A percentile compares a stretch with the other conserved stretches of the same genome.
phyloP scores from a whole-genome alignment of 2,113 vertebrate genomes.

The Gasterosteus aculeatus region DNA sequence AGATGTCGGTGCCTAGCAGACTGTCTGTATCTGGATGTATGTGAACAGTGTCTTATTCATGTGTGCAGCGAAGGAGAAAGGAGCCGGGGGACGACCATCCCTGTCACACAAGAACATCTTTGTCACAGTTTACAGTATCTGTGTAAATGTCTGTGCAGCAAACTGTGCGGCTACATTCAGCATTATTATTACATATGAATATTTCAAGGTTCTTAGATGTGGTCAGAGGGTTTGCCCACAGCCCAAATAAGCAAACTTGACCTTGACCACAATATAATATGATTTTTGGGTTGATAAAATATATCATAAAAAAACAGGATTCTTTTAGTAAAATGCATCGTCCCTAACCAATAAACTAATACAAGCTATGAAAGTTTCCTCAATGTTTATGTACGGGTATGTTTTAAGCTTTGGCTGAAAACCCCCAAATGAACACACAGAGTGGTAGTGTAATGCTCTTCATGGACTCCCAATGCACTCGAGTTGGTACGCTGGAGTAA shows the following conservation, averaged over 20 bases:
- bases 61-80: slow-evolving; percentile 34
- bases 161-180: neutral
- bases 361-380: neutral
- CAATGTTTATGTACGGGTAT: neutral
- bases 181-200: neutral
- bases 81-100: slow-evolving; percentile 30
- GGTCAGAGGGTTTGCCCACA: neutral
- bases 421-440: neutral
- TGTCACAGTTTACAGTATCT: slow-evolving; percentile 27
- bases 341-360: no score
- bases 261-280: neutral
- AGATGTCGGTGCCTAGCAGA: neutral
- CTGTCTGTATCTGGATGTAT: slow-evolving; percentile 1
- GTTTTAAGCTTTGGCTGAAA: neutral
- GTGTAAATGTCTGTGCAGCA: slow-evolving; percentile 7
- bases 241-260: neutral
- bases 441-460: neutral
- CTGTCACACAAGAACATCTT: slow-evolving; percentile 39
- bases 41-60: slow-evolving; percentile 15
- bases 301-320: neutral
- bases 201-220: slow-evolving; percentile 7
- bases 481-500: neutral
- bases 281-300: neutral
- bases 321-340: no score
- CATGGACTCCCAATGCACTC: neutral